Percentiles rank a stretch among this genome's conserved stretches.
These are phyloP conservation scores for Oryzias javanicus DNA, from an alignment of 2,113 vertebrate species.

Conservation along the genomic window DNA sequence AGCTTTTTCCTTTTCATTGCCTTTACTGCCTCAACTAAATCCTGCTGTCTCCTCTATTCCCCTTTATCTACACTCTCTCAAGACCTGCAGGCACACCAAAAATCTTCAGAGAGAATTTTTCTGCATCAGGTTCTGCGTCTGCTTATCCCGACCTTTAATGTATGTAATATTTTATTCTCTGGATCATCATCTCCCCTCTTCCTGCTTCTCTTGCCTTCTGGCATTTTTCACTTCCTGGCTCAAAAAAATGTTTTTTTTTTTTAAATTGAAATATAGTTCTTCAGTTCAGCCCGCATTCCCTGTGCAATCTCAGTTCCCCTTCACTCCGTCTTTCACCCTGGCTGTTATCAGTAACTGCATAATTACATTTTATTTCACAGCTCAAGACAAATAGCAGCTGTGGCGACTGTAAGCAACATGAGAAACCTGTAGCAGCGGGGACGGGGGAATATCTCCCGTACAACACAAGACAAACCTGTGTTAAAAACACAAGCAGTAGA, in stretches of 20 bases:
- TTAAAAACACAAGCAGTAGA: no score
- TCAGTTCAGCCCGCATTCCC: background rate
- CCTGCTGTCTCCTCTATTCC: background rate
- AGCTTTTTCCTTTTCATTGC: background rate
- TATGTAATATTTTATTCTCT: background rate
- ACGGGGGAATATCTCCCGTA: no score
- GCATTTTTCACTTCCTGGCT: background rate
- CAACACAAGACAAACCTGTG: no score
- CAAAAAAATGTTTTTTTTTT: background rate
- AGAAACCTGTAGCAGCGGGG: no score
- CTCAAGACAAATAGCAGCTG: no score
- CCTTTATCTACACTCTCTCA: background rate
- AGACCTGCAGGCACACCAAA: constrained; percentile 7
- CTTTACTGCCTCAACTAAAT: background rate
- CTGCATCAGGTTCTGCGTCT: constrained; percentile 6
- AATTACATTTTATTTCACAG: no score
- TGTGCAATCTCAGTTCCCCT: background rate
- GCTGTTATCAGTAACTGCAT: no score
- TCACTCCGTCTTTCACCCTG: no score
- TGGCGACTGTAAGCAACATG: no score
- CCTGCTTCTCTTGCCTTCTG: background rate
- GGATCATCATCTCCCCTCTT: constrained; percentile 13
- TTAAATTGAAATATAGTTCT: background rate
- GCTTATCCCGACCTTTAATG: background rate
- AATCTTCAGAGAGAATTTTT: constrained; percentile 54